phyloP scores from a whole-genome alignment of 2,888 invertebrate genomes.

The Strigamia crassipes region DNA sequence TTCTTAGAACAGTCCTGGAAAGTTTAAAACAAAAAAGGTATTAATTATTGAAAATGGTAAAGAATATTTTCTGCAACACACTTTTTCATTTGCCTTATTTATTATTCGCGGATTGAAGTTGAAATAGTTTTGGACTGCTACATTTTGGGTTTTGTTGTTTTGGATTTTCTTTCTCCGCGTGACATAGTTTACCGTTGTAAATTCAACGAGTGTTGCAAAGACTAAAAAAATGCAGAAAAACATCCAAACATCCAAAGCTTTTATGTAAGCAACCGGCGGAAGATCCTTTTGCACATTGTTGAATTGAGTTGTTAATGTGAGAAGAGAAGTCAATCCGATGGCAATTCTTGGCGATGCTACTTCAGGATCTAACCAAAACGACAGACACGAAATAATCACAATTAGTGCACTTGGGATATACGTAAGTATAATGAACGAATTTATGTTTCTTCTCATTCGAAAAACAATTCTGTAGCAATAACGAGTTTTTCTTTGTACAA shows the following conservation, averaged over 20 bases:
- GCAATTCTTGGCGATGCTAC: not conserved
- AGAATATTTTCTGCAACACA: no score
- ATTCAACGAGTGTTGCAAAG: not conserved
- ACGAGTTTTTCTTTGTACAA: not conserved
- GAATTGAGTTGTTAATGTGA: slow-evolving; percentile 11
- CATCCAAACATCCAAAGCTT: slow-evolving; percentile 1
- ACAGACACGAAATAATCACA: not conserved
- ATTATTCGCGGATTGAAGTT: no score
- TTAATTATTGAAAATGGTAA: no score
- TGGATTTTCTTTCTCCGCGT: no score
- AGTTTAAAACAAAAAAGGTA: not conserved
- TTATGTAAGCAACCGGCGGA: not conserved
- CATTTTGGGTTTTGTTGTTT: no score
- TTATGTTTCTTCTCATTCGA: not conserved
- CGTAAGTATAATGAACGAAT: not conserved
- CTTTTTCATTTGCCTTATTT: no score
- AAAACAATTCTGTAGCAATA: not conserved
- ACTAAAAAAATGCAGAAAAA: slow-evolving; percentile 1
- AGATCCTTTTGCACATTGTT: not conserved
- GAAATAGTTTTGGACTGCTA: no score
- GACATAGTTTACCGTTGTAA: not conserved
- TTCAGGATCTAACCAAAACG: not conserved
- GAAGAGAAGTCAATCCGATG: not conserved
- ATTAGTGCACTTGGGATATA: not conserved
- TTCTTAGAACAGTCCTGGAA: no score